Evolutionary conservation across 2,797 vertebrate species (phyloP).

Genomic region (Iguana delicatissima): DNA sequence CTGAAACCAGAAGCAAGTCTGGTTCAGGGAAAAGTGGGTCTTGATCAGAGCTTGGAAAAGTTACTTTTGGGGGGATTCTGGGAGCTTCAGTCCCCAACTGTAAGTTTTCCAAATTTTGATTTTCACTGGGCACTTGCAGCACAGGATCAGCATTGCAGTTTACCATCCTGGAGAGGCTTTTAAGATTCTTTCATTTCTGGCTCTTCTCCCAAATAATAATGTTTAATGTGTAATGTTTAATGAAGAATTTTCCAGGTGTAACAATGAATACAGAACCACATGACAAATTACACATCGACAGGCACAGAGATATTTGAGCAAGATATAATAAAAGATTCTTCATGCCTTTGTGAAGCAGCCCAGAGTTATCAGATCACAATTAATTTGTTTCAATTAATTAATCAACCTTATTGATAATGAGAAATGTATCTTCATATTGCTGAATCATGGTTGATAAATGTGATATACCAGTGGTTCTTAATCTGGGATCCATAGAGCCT

Average conservation of each 20-base stretch:
- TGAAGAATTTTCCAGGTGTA: background rate
- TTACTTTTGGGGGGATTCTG: no score
- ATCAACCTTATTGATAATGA: background rate
- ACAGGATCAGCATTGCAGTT: background rate
- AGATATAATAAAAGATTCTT: background rate
- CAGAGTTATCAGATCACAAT: background rate
- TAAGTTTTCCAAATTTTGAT: background rate
- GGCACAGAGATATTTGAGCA: background rate
- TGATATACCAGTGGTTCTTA: no score
- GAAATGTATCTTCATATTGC: background rate
- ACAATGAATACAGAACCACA: background rate
- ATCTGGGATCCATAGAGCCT: no score
- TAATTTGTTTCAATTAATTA: no score
- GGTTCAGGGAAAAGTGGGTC: background rate
- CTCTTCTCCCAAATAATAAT: fast-evolving
- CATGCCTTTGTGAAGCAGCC: background rate
- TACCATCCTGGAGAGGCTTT: background rate
- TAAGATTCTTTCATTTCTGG: background rate
- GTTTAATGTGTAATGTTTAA: background rate
- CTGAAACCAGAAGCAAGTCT: background rate
- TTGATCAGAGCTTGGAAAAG: no score
- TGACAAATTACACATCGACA: background rate
- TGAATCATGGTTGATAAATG: background rate
- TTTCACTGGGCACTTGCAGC: background rate
- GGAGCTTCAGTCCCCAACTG: no score